These are phyloP conservation scores for Drosophila oshimai DNA, from an alignment of 1,140 invertebrate species.

Conservation along the genomic window DNA sequence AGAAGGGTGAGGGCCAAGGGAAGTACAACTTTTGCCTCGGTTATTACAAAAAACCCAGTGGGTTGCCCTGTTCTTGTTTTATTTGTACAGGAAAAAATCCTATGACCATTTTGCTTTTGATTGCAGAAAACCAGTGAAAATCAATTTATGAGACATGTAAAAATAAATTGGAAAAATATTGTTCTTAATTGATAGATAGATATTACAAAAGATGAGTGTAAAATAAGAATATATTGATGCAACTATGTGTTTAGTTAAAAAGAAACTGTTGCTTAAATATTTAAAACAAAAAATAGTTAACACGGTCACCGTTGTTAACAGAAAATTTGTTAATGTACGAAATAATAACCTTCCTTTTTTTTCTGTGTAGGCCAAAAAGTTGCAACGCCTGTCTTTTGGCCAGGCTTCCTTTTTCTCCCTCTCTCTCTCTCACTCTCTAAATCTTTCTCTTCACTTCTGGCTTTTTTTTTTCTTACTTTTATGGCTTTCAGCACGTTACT, in stretches of 20 bases:
- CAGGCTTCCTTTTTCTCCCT: not conserved
- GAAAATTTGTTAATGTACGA: not conserved
- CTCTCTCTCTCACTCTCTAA: not conserved
- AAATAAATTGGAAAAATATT: too few species aligned
- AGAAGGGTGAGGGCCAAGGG: not conserved
- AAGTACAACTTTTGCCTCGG: conserved; percentile 26
- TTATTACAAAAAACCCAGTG: conserved; percentile 4
- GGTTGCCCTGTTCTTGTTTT: not conserved
- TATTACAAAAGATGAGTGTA: too few species aligned
- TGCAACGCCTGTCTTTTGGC: not conserved
- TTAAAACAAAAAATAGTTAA: too few species aligned
- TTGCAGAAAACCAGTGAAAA: too few species aligned
- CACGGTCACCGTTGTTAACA: too few species aligned
- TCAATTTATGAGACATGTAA: too few species aligned
- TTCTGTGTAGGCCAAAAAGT: conserved; percentile 4
- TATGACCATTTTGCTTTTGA: too few species aligned
- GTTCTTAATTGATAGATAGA: too few species aligned
- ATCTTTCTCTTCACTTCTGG: not conserved
- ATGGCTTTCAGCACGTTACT: conserved; percentile 13
- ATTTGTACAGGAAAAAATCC: not conserved
- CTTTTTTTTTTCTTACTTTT: conserved; percentile 1
- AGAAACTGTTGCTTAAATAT: too few species aligned
- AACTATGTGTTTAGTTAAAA: too few species aligned
- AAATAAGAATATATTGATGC: not conserved
- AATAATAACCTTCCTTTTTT: not conserved